phyloP scores from a whole-genome alignment of 2,113 vertebrate species.

The Strigops habroptila region DNA sequence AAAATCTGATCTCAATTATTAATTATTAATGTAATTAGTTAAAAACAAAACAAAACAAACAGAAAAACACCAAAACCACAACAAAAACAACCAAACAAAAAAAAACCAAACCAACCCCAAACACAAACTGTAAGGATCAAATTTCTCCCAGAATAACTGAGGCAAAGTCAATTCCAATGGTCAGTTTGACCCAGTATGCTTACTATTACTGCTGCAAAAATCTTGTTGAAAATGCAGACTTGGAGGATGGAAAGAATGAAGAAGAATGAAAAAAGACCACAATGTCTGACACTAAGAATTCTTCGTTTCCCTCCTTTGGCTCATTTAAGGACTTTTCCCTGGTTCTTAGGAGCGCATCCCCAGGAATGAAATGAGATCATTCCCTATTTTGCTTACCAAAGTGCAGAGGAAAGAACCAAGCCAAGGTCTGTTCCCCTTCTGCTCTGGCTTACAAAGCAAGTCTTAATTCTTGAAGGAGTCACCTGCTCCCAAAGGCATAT shows the following conservation, averaged over 20 bases:
- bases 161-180: background rate
- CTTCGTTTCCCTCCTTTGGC: background rate
- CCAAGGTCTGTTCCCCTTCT: background rate
- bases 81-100: background rate
- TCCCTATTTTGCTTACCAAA: conserved; percentile 21
- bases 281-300: background rate
- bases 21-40: background rate
- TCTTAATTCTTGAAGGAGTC: conserved; percentile 7
- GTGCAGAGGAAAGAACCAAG: background rate
- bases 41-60: background rate
- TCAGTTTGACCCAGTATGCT: background rate
- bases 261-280: background rate
- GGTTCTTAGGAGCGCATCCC: background rate
- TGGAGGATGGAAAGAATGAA: background rate
- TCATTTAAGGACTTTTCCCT: background rate
- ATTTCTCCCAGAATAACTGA: background rate
- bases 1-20: background rate
- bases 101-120: background rate
- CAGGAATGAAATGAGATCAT: conserved; percentile 18
- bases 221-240: background rate
- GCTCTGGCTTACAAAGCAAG: background rate
- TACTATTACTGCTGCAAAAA: background rate
- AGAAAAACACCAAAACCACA: background rate
- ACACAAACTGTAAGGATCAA: background rate
- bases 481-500: background rate